Conservation (phyloP, 2,797 vertebrate species). For the Tenualosa thibaudeaui region DNA sequence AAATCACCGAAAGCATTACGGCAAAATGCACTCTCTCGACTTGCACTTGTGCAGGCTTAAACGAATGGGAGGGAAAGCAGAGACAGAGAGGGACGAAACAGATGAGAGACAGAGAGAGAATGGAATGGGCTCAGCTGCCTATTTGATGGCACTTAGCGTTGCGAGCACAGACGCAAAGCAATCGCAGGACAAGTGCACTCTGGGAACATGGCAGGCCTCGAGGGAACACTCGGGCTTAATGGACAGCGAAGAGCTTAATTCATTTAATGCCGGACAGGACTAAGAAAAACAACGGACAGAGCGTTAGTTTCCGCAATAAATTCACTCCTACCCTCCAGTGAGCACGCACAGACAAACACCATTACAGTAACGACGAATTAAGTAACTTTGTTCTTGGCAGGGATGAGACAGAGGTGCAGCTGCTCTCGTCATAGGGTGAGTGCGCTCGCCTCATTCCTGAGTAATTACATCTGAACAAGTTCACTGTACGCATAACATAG, state of each 20-base stretch:
- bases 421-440: conserved; percentile 38
- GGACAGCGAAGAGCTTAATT: conserved; percentile 35
- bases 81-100: neutral
- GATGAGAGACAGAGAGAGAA: neutral
- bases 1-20: conserved; percentile 59
- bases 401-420: conserved; percentile 16
- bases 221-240: conserved; percentile 44
- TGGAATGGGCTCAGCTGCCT: conserved; percentile 70
- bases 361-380: neutral
- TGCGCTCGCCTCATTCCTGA: conserved; percentile 60
- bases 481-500: conserved; percentile 37
- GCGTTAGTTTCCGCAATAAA: conserved; percentile 12
- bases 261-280: conserved; percentile 32
- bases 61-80: neutral
- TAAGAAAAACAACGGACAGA: conserved; percentile 12
- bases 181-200: conserved; percentile 58
- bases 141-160: conserved; percentile 24
- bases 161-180: conserved; percentile 53
- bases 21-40: neutral
- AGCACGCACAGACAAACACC: conserved; percentile 2
- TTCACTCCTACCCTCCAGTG: neutral
- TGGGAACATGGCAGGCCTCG: conserved; percentile 38
- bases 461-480: conserved; percentile 50
- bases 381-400: conserved; percentile 22
- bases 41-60: neutral